Evolutionary conservation across 1,140 invertebrate genomes (phyloP).

Genomic region (Drosophila sucinea): DNA sequence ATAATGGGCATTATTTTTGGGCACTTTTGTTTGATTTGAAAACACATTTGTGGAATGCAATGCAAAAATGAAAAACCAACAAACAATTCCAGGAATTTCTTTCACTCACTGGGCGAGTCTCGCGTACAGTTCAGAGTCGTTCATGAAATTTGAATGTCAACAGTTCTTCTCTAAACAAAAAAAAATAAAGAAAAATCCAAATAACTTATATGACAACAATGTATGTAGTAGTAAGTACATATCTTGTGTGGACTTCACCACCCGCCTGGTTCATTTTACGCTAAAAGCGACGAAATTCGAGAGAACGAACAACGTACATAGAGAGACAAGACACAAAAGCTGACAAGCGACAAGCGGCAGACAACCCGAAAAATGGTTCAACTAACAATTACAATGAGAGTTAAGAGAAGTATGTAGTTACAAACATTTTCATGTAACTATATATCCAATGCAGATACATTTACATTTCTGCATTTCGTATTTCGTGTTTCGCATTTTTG

Average conservation of each 20-base stretch:
- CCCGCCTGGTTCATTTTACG: slow-evolving; percentile 19
- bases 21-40: slow-evolving; percentile 5
- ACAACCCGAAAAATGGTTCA: background rate
- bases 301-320: slow-evolving; percentile 5
- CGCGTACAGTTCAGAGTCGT: background rate
- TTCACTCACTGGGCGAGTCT: background rate
- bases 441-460: too few relatives aligned
- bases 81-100: slow-evolving; percentile 7
- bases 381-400: slow-evolving; percentile 2
- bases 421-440: too few relatives aligned
- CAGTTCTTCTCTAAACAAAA: background rate
- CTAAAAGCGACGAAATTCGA: slow-evolving; percentile 23
- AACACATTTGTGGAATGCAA: slow-evolving; percentile 4
- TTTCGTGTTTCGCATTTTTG: too few relatives aligned
- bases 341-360: background rate
- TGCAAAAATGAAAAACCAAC: background rate
- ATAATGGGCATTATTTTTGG: background rate
- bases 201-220: slow-evolving; percentile 4
- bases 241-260: background rate
- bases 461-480: too few relatives aligned
- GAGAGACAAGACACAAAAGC: background rate
- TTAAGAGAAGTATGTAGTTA: background rate
- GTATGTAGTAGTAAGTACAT: background rate
- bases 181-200: background rate
- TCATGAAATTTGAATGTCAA: slow-evolving; percentile 12